These are phyloP conservation scores for Allacma fusca DNA, from an alignment of 2,888 invertebrate species.

Conservation along the genomic window DNA sequence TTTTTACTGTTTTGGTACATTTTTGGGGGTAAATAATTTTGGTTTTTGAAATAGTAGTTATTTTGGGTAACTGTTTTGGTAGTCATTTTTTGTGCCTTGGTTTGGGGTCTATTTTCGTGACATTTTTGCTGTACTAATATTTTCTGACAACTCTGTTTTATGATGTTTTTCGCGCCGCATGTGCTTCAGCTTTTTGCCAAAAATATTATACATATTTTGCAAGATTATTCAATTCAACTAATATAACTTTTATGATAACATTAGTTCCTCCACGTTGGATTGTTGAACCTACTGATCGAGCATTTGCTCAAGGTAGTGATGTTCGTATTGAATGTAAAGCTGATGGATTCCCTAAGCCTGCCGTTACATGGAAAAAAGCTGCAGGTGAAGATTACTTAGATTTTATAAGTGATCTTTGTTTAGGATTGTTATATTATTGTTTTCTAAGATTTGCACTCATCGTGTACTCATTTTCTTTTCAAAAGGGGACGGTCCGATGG, in stretches of 20 bases:
- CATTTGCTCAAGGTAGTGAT: constrained; percentile 92
- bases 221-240: constrained; percentile 43
- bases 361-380: constrained; percentile 94
- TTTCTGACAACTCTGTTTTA: not conserved
- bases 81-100: too few species aligned
- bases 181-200: constrained; percentile 56
- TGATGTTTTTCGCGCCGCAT: constrained; percentile 51
- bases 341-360: constrained; percentile 93
- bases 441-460: not conserved
- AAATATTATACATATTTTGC: constrained; percentile 23
- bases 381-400: constrained; percentile 78
- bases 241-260: constrained; percentile 51
- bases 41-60: constrained; percentile 25
- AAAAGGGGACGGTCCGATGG: constrained; percentile 87
- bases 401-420: not conserved
- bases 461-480: not conserved
- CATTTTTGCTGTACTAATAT: constrained; percentile 19
- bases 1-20: not conserved
- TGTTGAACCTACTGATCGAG: constrained; percentile 92
- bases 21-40: not conserved
- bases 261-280: constrained; percentile 95
- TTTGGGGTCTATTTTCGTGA: not conserved
- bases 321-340: constrained; percentile 95
- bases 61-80: constrained; percentile 19
- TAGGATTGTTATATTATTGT: not conserved